phyloP scores from a whole-genome alignment of 2,113 vertebrate genomes.

The Columba livia region DNA sequence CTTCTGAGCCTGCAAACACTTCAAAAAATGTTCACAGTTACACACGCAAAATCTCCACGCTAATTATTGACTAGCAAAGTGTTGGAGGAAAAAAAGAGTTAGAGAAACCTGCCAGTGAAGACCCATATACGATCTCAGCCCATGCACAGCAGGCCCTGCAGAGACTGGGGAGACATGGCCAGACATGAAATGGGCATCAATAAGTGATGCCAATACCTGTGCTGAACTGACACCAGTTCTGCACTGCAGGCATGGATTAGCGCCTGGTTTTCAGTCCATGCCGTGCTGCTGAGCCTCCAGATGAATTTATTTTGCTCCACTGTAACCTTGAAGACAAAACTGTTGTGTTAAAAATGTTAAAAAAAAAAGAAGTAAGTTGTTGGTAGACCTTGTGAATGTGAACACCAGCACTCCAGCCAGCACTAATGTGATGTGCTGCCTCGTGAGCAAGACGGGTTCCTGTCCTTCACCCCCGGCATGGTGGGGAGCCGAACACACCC shows the following conservation, averaged over 20 bases:
- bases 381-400: not conserved
- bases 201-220: rapidly evolving
- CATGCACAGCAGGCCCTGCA: too few relatives aligned
- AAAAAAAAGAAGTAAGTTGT: not conserved
- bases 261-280: not conserved
- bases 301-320: not conserved
- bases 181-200: rapidly evolving
- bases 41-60: not conserved
- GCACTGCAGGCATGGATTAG: not conserved
- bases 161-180: not conserved
- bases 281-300: not conserved
- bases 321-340: not conserved
- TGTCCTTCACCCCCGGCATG: not conserved
- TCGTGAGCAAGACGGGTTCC: not conserved
- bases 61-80: not conserved
- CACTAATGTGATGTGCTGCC: not conserved
- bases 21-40: not conserved
- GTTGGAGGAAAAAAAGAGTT: not conserved
- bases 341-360: not conserved
- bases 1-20: not conserved
- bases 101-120: not conserved
- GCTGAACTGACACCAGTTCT: rapidly evolving
- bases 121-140: rapidly evolving
- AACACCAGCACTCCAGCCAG: not conserved
- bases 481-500: not conserved